phyloP scores from a whole-genome alignment of 2,113 vertebrate species.

The Acrocephalus kingi region DNA sequence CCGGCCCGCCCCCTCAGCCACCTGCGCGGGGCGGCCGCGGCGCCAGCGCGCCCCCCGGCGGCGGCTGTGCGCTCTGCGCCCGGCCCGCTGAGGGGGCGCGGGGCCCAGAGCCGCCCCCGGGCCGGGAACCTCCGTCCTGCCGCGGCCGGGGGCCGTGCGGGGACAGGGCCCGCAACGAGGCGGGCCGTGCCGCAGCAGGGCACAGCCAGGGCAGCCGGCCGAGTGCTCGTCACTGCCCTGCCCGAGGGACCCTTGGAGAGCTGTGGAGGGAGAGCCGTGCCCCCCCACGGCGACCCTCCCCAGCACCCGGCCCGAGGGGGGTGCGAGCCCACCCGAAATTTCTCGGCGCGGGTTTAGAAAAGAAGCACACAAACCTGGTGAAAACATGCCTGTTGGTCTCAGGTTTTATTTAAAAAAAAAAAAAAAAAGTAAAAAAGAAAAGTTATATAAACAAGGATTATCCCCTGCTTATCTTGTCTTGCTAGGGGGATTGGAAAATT shows the following conservation, averaged over 20 bases:
- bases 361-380: not conserved
- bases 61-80: not conserved
- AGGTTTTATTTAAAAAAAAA: not conserved
- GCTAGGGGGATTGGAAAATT: slow-evolving; percentile 32
- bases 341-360: not conserved
- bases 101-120: not conserved
- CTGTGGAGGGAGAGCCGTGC: not conserved
- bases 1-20: not conserved
- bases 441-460: slow-evolving; percentile 34
- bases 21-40: not conserved
- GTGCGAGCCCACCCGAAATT: not conserved
- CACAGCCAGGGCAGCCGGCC: not conserved
- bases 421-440: not conserved
- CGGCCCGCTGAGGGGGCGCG: not conserved
- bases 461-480: slow-evolving; percentile 21
- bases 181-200: not conserved
- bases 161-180: no score
- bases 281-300: not conserved
- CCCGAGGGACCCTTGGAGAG: not conserved
- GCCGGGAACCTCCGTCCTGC: rapidly evolving
- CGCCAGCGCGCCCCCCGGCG: not conserved
- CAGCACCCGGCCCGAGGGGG: not conserved
- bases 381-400: not conserved
- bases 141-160: not conserved
- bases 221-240: not conserved